Evolutionary conservation across 2,113 vertebrate genomes (phyloP), one percentile per base, ranked within the genome.

Genomic region (Enhydra lutris): DNA sequence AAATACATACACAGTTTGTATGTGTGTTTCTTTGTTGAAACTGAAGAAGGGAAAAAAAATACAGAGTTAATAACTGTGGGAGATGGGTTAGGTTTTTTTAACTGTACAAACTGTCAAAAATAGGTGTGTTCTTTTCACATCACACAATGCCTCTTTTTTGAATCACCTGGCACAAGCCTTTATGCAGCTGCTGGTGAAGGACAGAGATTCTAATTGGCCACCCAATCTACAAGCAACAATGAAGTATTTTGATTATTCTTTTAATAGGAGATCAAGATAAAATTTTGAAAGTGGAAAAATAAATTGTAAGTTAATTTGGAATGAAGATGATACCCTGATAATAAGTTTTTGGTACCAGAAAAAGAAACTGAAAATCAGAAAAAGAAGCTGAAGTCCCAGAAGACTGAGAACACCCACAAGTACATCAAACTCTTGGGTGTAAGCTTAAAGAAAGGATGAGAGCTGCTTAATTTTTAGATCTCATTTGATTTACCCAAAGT

Each of bases 211-310:
- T 76, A 80, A 57, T 0, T 52, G 61, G 79, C 34, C 50, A 90
- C 29, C 8, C 45, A 90, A 55, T 55, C 45, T 21, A 10, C 3
- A 80, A 69, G 52, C 31, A 76, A 80, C 4, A 21, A 76, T 8
- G 24, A 86, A 69, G 34, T 34, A 1, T 80, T 95, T 11, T 34
- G 12, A 81, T 50, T 84, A 79, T 59, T 65, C 50, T 96, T 80
- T 24, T 69, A 31, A 76, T 12, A 85, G 31, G 42, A 36, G 11
- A 95, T 50, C 50, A 47, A 82, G 80, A 50, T 29, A 67, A 42
- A 26, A 26, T 50, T 71, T 94, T 92, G n/a, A n/a, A n/a, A n/a
- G n/a, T 45, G n/a, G 34, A 95, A 97, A 93, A 89, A 57, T 73
- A 73, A 87, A 82, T 4, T 45, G 3, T 79, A 93, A 85, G 34